A percentile compares a stretch with the other conserved stretches of the same genome.
phyloP scores from a whole-genome alignment of 2,113 vertebrate species.

The Nesoenas mayeri region DNA sequence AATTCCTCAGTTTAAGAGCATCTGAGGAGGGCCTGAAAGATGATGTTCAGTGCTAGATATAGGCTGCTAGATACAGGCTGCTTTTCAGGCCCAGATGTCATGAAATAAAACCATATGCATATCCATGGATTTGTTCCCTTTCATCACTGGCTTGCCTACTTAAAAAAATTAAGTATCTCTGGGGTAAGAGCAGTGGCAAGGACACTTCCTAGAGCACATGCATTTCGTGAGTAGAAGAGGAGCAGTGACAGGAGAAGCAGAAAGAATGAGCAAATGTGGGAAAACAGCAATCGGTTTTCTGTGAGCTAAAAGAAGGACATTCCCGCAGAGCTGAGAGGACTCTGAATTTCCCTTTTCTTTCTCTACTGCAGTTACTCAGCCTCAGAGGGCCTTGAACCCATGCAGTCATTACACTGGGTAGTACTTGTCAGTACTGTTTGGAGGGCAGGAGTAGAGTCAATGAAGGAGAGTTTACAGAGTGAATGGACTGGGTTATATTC shows the following conservation, averaged over 20 bases:
- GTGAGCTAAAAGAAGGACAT: not conserved
- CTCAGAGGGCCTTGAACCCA: not conserved
- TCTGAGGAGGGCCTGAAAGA: not conserved
- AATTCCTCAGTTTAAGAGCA: not conserved
- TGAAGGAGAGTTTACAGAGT: not conserved
- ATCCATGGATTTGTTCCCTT: not conserved
- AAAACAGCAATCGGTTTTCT: not conserved
- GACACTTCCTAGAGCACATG: not conserved
- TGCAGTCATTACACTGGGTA: not conserved
- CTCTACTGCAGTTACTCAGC: not conserved
- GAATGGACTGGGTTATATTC: not conserved
- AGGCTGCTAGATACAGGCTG: not conserved
- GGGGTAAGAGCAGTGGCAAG: not conserved
- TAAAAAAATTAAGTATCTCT: not conserved
- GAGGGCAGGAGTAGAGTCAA: not conserved
- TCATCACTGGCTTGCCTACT: not conserved
- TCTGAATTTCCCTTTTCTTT: not conserved
- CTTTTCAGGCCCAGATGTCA: not conserved
- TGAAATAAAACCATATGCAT: not conserved
- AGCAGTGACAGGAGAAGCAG: not conserved
- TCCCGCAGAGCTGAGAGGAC: not conserved
- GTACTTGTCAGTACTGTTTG: not conserved
- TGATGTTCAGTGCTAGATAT: not conserved
- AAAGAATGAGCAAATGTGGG: accelerated
- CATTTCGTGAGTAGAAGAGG: not conserved